Percentiles rank a stretch among this genome's conserved stretches.
Conservation (phyloP, 2,888 invertebrate genomes). For the Zonitis immaculata region DNA sequence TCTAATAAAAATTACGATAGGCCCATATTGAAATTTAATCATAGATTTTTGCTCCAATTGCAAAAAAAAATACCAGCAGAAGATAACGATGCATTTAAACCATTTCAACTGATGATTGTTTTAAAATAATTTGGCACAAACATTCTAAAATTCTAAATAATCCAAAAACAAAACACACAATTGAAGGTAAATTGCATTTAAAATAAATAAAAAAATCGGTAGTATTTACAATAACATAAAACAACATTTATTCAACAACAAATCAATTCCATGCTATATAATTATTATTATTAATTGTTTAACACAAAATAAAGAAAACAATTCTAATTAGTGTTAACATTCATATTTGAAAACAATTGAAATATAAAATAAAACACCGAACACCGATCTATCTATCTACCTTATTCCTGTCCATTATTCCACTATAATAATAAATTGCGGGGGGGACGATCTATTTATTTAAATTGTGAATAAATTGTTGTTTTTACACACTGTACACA, state of each 20-base stretch:
- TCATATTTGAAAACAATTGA: not conserved
- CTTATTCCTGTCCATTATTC: slow-evolving; percentile 33
- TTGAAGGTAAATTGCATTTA: too few species aligned
- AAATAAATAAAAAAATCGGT: too few species aligned
- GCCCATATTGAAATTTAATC: too few species aligned
- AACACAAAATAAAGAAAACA: not conserved
- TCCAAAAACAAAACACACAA: too few species aligned
- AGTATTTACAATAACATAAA: too few species aligned
- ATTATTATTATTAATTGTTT: not conserved
- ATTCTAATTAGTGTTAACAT: not conserved
- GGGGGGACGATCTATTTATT: not conserved
- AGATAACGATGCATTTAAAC: too few species aligned
- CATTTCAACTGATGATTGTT: too few species aligned
- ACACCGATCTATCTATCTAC: slow-evolving; percentile 38
- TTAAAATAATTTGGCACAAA: too few species aligned
- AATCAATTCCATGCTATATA: not conserved
- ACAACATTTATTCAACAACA: not conserved
- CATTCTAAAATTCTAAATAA: too few species aligned
- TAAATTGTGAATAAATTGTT: slow-evolving; percentile 34
- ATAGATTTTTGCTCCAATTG: too few species aligned
- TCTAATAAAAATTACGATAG: too few species aligned
- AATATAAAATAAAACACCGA: slow-evolving; percentile 23
- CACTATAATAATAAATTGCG: not conserved
- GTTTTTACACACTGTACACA: slow-evolving; percentile 11
- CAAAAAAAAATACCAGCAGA: too few species aligned